Percentiles rank a stretch among this genome's conserved stretches.
Evolutionary conservation across 2,888 invertebrate genomes (phyloP).

Genomic region (Thyatira batis): DNA sequence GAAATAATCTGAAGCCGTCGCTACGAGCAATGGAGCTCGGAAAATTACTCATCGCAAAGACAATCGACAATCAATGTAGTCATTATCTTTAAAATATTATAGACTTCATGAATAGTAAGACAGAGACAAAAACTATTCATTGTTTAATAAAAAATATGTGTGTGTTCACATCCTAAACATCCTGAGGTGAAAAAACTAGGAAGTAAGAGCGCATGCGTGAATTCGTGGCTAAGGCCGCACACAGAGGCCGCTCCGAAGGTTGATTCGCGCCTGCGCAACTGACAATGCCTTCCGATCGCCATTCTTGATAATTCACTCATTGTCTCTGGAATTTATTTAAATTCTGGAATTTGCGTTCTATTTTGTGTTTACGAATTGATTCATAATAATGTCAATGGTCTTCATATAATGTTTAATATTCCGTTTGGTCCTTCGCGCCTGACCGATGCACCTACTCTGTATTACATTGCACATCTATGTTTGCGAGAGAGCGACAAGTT

Average conservation of each 20-base stretch:
- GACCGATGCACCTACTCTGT: not conserved
- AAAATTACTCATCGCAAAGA: conserved; percentile 1
- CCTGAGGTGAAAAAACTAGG: conserved; percentile 20
- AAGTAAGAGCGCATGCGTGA: conserved; percentile 26
- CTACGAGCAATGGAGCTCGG: not conserved
- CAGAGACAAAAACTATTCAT: not conserved
- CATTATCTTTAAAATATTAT: not conserved
- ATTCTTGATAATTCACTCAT: conserved; percentile 14
- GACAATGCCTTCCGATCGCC: conserved; percentile 22
- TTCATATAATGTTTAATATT: not conserved
- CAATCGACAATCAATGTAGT: conserved; percentile 3
- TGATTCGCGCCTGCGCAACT: conserved; percentile 18
- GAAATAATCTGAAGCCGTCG: not conserved
- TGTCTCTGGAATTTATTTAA: conserved; percentile 9
- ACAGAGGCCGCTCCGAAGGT: conserved; percentile 16
- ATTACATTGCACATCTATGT: not conserved
- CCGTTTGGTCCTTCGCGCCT: not conserved
- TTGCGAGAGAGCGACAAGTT: not conserved
- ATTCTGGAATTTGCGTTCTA: not conserved
- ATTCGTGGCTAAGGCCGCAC: conserved; percentile 25
- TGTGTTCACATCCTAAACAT: conserved; percentile 7
- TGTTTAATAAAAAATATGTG: conserved; percentile 16
- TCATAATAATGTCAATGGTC: conserved; percentile 4
- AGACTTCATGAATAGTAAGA: not conserved
- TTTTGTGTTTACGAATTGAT: not conserved